Conservation (phyloP, 2,113 vertebrate genomes). For the Apteryx owenii region DNA sequence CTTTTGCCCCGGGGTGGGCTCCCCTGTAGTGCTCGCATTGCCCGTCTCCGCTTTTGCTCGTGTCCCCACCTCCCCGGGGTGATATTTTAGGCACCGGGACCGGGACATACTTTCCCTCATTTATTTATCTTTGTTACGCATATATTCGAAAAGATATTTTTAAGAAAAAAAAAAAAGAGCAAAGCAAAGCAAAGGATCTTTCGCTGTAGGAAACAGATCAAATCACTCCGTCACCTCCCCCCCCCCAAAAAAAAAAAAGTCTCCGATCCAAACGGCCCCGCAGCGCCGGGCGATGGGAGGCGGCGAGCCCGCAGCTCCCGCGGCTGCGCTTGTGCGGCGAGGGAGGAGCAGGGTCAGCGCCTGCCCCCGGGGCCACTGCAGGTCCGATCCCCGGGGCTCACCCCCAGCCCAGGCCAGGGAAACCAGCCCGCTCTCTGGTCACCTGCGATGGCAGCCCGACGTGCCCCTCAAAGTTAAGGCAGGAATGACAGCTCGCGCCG, state of each 20-base stretch:
- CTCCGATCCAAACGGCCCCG: background rate
- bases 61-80: background rate
- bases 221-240: background rate
- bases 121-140: background rate
- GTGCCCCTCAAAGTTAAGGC: background rate
- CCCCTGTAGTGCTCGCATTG: background rate
- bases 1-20: background rate
- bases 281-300: background rate
- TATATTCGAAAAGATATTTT: background rate
- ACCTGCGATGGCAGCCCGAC: background rate
- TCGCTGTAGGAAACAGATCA: background rate
- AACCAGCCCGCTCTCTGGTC: background rate
- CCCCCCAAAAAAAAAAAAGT: background rate
- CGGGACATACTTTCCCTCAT: background rate
- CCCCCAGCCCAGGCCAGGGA: accelerated
- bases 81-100: background rate
- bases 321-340: background rate
- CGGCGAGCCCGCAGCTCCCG: background rate
- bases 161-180: background rate
- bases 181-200: background rate
- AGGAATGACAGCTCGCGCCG: background rate
- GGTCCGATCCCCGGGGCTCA: background rate
- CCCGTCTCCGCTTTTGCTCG: conserved; percentile 1
- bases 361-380: background rate
- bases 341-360: background rate